A percentile compares a stretch with the other conserved stretches of the same genome.
Conservation (phyloP, 2,888 invertebrate species). For the Ochropleura leucogaster region DNA sequence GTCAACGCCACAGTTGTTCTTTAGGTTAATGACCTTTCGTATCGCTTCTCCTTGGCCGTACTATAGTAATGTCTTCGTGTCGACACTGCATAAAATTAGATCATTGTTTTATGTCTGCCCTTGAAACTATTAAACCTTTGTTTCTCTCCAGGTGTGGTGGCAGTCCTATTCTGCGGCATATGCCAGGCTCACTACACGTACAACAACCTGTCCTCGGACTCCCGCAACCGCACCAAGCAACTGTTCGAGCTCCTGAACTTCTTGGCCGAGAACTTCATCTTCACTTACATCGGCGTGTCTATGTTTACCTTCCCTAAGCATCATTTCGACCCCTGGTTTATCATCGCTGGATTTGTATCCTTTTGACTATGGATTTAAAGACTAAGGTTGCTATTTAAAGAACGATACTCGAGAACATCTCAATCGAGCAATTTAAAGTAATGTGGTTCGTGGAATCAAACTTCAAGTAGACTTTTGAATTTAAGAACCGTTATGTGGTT, state of each 20-base stretch:
- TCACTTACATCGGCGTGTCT: slow-evolving; percentile 99
- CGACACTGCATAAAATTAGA: no score
- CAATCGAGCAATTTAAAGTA: background rate
- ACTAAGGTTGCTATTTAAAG: background rate
- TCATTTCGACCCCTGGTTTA: slow-evolving; percentile 97
- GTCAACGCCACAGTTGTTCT: no score
- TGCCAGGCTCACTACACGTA: slow-evolving; percentile 99
- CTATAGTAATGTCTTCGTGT: no score
- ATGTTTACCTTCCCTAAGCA: slow-evolving; percentile 99
- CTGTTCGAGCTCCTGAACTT: slow-evolving; percentile 98
- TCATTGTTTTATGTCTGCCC: no score
- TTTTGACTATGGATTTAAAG: slow-evolving; percentile 78
- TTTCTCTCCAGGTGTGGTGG: slow-evolving; percentile 94
- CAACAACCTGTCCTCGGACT: slow-evolving; percentile 97
- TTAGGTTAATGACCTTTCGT: no score
- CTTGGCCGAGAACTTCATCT: slow-evolving; percentile 99
- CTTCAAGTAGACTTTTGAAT: background rate
- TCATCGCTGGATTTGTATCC: slow-evolving; percentile 98
- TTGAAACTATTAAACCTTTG: no score
- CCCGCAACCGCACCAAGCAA: slow-evolving; percentile 96
- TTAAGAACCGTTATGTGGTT: background rate
- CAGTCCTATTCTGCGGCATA: slow-evolving; percentile 99
- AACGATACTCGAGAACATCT: background rate
- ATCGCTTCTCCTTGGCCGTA: no score
- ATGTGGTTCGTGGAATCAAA: background rate